Percentiles rank a stretch among this genome's conserved stretches.
phyloP scores from a whole-genome alignment of 2,888 invertebrate species.

The Campoplex nolae region DNA sequence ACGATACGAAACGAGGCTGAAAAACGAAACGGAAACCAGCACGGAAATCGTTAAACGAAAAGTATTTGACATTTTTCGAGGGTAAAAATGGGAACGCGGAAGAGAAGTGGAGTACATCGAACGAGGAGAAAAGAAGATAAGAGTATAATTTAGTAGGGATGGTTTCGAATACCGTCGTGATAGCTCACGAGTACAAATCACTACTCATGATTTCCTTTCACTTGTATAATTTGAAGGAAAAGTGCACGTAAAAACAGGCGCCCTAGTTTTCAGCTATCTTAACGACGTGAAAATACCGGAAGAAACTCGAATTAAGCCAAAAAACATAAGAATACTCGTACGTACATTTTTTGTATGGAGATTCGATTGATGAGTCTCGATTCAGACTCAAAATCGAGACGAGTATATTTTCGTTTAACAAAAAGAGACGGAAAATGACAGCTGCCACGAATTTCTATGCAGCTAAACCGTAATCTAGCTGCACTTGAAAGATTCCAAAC shows the following conservation, averaged over 20 bases:
- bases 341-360: not conserved
- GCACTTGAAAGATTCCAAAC: not conserved
- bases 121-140: not conserved
- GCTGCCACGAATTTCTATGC: no score
- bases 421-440: no score
- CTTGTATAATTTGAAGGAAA: not conserved
- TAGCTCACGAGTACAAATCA: not conserved
- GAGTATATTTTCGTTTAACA: no score
- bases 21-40: not conserved
- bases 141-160: constrained; percentile 8
- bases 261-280: not conserved
- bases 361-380: no score
- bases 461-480: no score
- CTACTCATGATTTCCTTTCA: not conserved
- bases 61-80: constrained; percentile 12
- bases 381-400: no score
- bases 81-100: constrained; percentile 7
- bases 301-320: constrained; percentile 8
- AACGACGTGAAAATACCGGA: not conserved
- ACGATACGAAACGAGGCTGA: not conserved
- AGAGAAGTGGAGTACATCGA: constrained; percentile 3
- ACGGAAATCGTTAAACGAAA: constrained; percentile 4
- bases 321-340: constrained; percentile 15
- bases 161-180: not conserved
- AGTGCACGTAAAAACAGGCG: not conserved